Conservation (phyloP, 2,797 vertebrate species). For the Peromyscus attwateri region DNA sequence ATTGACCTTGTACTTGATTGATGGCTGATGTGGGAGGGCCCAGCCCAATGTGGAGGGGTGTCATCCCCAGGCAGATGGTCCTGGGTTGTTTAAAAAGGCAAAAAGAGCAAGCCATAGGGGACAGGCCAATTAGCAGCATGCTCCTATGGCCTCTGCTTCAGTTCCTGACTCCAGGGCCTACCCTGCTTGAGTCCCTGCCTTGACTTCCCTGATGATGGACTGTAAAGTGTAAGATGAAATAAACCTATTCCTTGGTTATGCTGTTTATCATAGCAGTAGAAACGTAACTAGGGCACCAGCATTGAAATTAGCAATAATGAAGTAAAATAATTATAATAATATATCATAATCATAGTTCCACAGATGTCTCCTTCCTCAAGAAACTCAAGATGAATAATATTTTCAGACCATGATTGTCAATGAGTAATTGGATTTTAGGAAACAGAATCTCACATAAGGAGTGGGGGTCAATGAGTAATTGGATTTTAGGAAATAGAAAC, state of each 20-base stretch:
- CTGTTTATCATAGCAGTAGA: neutral
- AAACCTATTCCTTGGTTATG: neutral
- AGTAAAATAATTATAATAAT: neutral
- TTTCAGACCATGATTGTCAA: neutral
- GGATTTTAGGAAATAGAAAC: neutral
- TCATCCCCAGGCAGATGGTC: neutral
- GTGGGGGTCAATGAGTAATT: neutral
- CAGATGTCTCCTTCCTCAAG: neutral
- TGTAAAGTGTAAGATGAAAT: neutral
- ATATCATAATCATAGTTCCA: neutral
- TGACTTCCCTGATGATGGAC: neutral
- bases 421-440: neutral
- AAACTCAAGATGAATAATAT: neutral
- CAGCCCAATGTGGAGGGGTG: neutral
- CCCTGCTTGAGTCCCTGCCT: neutral
- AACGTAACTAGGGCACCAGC: neutral
- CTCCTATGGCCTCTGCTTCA: neutral
- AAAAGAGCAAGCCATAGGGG: neutral
- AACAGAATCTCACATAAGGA: neutral
- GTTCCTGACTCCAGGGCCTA: neutral
- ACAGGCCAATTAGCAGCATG: neutral
- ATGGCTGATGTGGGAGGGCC: neutral
- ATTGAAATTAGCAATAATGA: neutral
- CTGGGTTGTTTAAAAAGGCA: neutral
- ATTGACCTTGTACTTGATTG: neutral